A percentile compares a stretch with the other conserved stretches of the same genome.
Evolutionary conservation across 2,888 invertebrate genomes (phyloP).

Genomic region (Pocota personata): DNA sequence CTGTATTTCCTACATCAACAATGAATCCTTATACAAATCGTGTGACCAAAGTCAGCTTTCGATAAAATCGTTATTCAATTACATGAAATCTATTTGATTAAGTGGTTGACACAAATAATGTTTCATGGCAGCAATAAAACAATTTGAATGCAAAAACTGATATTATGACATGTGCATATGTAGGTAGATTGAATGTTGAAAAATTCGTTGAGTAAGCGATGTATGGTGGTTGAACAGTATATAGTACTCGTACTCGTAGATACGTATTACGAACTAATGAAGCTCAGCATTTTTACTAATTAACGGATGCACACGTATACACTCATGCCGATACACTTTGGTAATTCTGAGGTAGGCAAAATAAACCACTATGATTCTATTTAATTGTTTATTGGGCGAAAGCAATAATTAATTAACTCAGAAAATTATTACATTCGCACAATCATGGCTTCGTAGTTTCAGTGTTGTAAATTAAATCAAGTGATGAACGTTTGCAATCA

Average conservation of each 20-base stretch:
- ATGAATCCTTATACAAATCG: neutral
- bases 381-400: neutral
- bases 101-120: neutral
- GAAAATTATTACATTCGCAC: neutral
- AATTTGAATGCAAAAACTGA: neutral
- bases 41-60: neutral
- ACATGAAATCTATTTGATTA: constrained; percentile 4
- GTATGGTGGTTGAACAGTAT: neutral
- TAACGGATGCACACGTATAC: neutral
- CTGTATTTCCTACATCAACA: neutral
- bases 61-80: constrained; percentile 17
- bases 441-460: neutral
- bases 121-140: neutral
- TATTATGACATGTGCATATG: neutral
- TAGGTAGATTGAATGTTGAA: neutral
- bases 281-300: neutral
- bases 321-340: neutral
- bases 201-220: neutral
- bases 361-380: neutral
- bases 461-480: constrained; percentile 7
- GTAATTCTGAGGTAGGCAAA: neutral
- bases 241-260: no score
- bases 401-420: neutral
- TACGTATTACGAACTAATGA: neutral
- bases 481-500: neutral